Base-by-base conservation (phyloP, 2,113 vertebrate species). In the Illadopsis cleaveri region DNA sequence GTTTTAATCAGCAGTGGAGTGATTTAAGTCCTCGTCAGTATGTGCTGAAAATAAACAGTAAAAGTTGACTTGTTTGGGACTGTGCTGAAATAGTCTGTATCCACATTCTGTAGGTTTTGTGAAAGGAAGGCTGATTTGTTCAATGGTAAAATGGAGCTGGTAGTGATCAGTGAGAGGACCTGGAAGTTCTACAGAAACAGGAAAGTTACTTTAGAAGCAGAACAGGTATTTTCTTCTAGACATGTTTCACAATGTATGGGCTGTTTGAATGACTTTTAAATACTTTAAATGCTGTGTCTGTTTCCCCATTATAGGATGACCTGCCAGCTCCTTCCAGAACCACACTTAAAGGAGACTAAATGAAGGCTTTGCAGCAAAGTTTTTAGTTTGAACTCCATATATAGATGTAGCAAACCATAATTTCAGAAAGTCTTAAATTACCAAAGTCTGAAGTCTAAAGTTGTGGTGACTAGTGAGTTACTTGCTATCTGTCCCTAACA, bases 371-470 rank as follows among this genome's bases (percentile, higher is more conserved):
- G 96, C 97, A 96, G 56, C 92, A 76, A 97, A 96, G 86, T 95
- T 98, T 97, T 98, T 97, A 97, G 98, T 98, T 96, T 98, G 96
- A 94, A 83, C 88, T 97, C 98, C 95, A 95, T 98, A 98, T 98
- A 97, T 98, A 98, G 98, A 96, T 91, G 96, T 95, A 96, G 94
- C 90, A 97, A 98, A 95, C 98, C 97, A 95, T 97, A 97, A 97
- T 98, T 98, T 98, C 92, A 96, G 97, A 96, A 97, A 95, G 96
- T 97, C 98, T 98, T 96, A 98, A 98, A 98, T 98, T 98, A 98
- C 96, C 42, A 9, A 96, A 97, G 96, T 96, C 97, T 94, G 91
- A 95, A 96, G 81, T 86, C 80, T 94, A 80, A 97, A 96, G 94
- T 97, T 98, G 97, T 96, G 98, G 97, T 98, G 86, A 93, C 97